phyloP scores from a whole-genome alignment of 2,797 vertebrate species.

The Falco naumanni region DNA sequence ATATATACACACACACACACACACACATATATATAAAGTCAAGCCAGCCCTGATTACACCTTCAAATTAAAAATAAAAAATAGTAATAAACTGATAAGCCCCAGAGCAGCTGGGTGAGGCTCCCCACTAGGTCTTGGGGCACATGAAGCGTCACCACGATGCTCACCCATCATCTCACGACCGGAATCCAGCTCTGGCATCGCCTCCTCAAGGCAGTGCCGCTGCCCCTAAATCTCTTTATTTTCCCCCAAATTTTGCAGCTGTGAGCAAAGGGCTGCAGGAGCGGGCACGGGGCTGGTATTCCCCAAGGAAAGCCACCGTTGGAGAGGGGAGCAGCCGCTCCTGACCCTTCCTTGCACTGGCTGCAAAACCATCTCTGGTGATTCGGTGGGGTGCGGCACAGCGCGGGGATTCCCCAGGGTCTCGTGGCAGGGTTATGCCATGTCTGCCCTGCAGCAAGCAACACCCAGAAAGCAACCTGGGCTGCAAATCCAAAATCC shows the following conservation, averaged over 20 bases:
- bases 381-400: fast-evolving
- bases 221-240: background rate
- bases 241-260: background rate
- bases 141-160: background rate
- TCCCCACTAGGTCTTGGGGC: background rate
- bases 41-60: background rate
- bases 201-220: fast-evolving
- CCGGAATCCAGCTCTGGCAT: background rate
- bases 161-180: background rate
- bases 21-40: too few relatives aligned
- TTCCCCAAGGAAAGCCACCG: background rate
- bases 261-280: background rate
- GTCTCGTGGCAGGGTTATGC: background rate
- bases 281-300: fast-evolving
- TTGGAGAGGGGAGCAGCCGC: fast-evolving
- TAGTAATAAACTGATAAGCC: background rate
- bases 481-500: slow-evolving; percentile 1
- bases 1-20: too few relatives aligned
- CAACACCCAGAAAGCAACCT: background rate
- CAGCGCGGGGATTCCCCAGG: background rate
- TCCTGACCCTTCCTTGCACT: background rate
- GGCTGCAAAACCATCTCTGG: background rate
- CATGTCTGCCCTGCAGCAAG: background rate
- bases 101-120: background rate
- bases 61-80: background rate